Conservation (phyloP, 1,140 invertebrate species). For the Ostrea denselamellosa region DNA sequence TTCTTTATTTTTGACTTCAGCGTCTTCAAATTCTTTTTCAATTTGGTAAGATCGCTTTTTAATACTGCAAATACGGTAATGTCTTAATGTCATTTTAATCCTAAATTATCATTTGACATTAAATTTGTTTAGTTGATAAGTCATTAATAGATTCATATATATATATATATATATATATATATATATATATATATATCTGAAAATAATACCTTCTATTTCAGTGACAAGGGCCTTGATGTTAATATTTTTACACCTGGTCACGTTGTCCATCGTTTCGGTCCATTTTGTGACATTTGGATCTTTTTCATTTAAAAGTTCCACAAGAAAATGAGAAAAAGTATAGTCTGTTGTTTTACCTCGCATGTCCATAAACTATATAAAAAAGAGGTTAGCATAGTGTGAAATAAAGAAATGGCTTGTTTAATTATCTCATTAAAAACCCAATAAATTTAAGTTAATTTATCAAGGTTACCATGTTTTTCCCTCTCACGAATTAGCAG, state of each 20-base stretch:
- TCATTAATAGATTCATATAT: too few relatives aligned
- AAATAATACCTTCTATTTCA: slow-evolving; percentile 61
- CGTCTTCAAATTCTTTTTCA: slow-evolving; percentile 59
- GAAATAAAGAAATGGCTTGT: not conserved
- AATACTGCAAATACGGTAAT: slow-evolving; percentile 49
- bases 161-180: too few relatives aligned
- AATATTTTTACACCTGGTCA: slow-evolving; percentile 53
- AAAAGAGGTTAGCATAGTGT: not conserved
- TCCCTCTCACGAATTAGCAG: not conserved
- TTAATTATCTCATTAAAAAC: too few relatives aligned
- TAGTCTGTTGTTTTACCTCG: slow-evolving; percentile 56
- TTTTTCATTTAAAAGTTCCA: slow-evolving; percentile 53
- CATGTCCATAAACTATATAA: slow-evolving; percentile 58
- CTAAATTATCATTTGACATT: not conserved
- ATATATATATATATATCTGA: too few relatives aligned
- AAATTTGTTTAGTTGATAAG: too few relatives aligned
- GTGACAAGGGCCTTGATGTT: slow-evolving; percentile 61
- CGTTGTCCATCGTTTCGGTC: slow-evolving; percentile 48
- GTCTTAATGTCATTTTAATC: not conserved
- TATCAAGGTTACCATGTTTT: not conserved
- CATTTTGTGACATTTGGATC: slow-evolving; percentile 58
- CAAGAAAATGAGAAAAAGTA: slow-evolving; percentile 59
- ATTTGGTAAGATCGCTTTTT: slow-evolving; percentile 60
- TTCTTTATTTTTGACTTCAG: slow-evolving; percentile 44
- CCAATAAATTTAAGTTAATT: too few relatives aligned